phyloP scores from a whole-genome alignment of 2,797 vertebrate genomes.

The Dipus sagitta region DNA sequence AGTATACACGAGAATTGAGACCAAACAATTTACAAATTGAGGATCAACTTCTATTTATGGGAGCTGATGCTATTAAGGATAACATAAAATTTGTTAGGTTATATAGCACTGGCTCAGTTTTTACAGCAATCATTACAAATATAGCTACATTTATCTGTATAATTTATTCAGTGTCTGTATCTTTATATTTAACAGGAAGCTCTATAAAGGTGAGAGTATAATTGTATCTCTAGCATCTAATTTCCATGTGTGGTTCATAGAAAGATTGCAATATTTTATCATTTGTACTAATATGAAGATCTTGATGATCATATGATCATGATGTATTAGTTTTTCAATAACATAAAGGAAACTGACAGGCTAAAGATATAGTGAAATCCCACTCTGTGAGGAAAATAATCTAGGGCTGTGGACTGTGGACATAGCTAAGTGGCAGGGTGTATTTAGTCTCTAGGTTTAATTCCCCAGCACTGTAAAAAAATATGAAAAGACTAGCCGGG shows the following conservation, averaged over 20 bases:
- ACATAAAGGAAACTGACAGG: not conserved
- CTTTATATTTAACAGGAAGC: slow-evolving; percentile 33
- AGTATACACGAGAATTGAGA: too few species aligned
- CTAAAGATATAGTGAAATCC: slow-evolving; percentile 15
- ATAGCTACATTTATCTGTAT: slow-evolving; percentile 39
- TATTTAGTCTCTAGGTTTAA: not conserved
- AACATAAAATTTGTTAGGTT: too few species aligned
- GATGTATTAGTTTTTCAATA: not conserved
- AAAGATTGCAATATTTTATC: slow-evolving; percentile 44
- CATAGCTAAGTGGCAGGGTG: not conserved
- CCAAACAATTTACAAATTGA: too few species aligned
- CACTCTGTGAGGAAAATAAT: slow-evolving; percentile 40
- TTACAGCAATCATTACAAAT: slow-evolving; percentile 47
- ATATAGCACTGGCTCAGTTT: not conserved
- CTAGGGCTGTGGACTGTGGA: not conserved
- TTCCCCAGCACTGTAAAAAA: not conserved
- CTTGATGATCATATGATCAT: not conserved
- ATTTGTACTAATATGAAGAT: slow-evolving; percentile 14
- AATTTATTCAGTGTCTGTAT: slow-evolving; percentile 16
- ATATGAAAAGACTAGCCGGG: too few species aligned
- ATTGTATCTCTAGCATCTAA: slow-evolving; percentile 29
- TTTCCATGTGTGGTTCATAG: not conserved
- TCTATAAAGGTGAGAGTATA: slow-evolving; percentile 15
- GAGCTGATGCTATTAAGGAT: too few species aligned
- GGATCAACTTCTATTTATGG: too few species aligned